These are phyloP conservation scores for Graptemys geographica DNA, from an alignment of 2,797 vertebrate genomes.

Conservation along the genomic window DNA sequence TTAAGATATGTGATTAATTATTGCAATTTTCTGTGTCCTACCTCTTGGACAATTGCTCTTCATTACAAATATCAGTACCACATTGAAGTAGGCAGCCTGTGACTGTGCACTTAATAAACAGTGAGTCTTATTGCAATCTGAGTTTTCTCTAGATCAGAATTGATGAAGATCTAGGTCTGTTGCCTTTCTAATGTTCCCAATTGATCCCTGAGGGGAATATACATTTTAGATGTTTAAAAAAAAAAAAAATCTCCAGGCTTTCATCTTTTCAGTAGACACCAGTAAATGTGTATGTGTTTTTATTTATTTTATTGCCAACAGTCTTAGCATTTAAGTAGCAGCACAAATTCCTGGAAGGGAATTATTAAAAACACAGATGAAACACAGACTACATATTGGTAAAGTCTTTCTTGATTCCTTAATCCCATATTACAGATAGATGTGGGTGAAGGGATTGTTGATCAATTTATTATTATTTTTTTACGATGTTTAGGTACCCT, in stretches of 20 bases:
- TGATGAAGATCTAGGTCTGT: not conserved
- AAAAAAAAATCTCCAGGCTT: too few species aligned
- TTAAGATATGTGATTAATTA: not conserved
- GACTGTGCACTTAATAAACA: not conserved
- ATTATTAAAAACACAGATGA: not conserved
- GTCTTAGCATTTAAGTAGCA: not conserved
- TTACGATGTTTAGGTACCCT: not conserved
- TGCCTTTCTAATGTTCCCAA: not conserved
- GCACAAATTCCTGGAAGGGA: not conserved
- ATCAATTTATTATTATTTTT: not conserved
- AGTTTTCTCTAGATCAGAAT: not conserved
- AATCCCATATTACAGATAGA: not conserved
- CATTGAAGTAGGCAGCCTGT: not conserved
- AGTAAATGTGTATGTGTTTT: not conserved
- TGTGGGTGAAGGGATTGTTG: not conserved
- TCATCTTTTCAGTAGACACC: not conserved
- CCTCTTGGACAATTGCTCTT: not conserved
- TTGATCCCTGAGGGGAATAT: not conserved
- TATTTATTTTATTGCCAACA: not conserved
- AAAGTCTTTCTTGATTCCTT: not conserved
- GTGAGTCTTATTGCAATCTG: not conserved
- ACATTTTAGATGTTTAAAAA: not conserved
- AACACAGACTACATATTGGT: not conserved
- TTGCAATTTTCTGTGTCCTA: not conserved
- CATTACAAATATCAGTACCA: not conserved